phyloP scores from a whole-genome alignment of 1,140 invertebrate species.

The Pseudomyrmex cubaensis region DNA sequence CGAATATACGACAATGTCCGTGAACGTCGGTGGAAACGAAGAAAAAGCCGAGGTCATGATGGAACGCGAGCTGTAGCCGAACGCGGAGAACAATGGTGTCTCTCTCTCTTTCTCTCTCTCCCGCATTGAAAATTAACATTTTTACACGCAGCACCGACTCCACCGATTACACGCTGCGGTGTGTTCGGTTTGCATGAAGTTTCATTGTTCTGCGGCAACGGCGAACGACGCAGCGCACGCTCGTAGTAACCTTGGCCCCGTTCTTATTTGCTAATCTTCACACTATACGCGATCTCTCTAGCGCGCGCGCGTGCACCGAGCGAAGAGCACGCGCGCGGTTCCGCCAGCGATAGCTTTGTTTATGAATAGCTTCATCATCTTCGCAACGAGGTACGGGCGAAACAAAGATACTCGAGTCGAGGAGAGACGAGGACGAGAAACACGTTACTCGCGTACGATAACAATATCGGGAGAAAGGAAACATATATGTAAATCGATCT shows the following conservation, averaged over 20 bases:
- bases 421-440: not conserved
- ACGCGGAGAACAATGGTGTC: conserved; percentile 73
- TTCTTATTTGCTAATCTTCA: conserved; percentile 78
- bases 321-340: conserved; percentile 22
- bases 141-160: conserved; percentile 65
- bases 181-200: conserved; percentile 73
- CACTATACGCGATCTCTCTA: conserved; percentile 42
- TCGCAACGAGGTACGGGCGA: conserved; percentile 53
- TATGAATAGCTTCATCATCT: conserved; percentile 57
- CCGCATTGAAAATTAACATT: conserved; percentile 68
- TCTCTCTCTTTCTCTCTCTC: too few species aligned
- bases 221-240: conserved; percentile 63
- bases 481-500: too few species aligned
- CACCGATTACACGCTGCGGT: conserved; percentile 59
- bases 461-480: not conserved
- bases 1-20: conserved; percentile 60
- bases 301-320: conserved; percentile 20
- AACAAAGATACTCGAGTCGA: conserved; percentile 50
- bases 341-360: conserved; percentile 68
- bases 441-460: not conserved
- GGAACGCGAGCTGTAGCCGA: conserved; percentile 5
- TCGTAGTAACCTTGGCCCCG: conserved; percentile 81
- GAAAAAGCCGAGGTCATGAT: conserved; percentile 48
- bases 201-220: conserved; percentile 77
- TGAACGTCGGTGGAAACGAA: conserved; percentile 67